These are phyloP conservation scores for Aphrocallistes beatrix DNA, from an alignment of 37 sponge, comb jelly and placozoan species.

Conservation along the genomic window DNA sequence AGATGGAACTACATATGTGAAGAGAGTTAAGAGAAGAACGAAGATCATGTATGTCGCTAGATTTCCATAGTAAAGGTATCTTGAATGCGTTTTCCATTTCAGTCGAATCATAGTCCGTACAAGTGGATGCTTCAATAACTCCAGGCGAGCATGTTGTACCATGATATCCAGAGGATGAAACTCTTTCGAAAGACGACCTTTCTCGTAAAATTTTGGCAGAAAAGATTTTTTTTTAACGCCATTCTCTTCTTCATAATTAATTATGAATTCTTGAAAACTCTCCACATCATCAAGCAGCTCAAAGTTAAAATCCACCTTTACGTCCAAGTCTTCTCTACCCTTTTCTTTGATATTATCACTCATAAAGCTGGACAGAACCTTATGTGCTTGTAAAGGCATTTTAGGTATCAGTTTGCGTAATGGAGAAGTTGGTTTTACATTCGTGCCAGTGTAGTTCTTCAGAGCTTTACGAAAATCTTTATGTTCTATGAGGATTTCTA, in stretches of 20 bases:
- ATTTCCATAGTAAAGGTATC: slow-evolving; percentile 2
- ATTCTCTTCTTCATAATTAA: neutral
- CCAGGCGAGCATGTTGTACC: neutral
- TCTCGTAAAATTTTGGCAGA: neutral
- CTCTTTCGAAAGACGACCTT: neutral
- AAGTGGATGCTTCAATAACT: neutral
- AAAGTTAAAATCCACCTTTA: neutral
- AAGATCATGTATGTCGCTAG: neutral
- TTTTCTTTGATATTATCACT: neutral
- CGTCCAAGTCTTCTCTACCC: neutral
- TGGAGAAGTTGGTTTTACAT: neutral
- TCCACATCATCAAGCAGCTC: neutral
- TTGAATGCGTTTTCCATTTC: neutral
- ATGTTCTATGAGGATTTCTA: neutral
- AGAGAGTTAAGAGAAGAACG: neutral
- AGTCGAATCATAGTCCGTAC: neutral
- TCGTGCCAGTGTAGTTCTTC: neutral
- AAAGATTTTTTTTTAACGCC: neutral
- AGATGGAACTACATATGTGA: slow-evolving; percentile 1
- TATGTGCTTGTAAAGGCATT: slow-evolving; percentile 4
- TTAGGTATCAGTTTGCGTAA: neutral
- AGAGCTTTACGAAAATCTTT: neutral
- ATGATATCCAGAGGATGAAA: neutral
- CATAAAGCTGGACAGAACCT: neutral
- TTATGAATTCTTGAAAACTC: neutral